phyloP scores from a whole-genome alignment of 2,888 invertebrate species.

The Dryomyza anilis region DNA sequence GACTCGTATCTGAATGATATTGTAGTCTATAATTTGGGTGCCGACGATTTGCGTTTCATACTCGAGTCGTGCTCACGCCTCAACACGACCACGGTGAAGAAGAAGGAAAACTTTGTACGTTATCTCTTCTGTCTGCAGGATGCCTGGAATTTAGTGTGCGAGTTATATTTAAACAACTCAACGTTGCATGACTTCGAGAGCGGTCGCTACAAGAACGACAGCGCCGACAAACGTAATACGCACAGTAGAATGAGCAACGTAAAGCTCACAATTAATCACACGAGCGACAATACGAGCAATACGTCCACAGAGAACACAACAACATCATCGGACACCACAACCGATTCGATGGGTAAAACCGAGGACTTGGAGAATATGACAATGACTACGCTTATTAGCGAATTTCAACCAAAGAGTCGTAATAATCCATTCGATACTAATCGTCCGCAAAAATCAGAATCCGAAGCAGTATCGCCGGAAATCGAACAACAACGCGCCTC shows the following conservation, averaged over 20 bases:
- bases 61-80: slow-evolving; percentile 67
- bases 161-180: slow-evolving; percentile 64
- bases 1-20: slow-evolving; percentile 82
- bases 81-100: slow-evolving; percentile 62
- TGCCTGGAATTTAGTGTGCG: slow-evolving; percentile 69
- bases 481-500: slow-evolving; percentile 81
- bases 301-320: slow-evolving; percentile 36
- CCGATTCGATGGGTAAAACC: slow-evolving; percentile 44
- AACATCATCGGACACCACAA: slow-evolving; percentile 17
- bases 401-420: slow-evolving; percentile 59
- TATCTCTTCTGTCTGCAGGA: slow-evolving; percentile 68
- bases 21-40: slow-evolving; percentile 67
- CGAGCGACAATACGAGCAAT: slow-evolving; percentile 39
- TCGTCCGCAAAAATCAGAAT: slow-evolving; percentile 56
- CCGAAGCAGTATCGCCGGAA: slow-evolving; percentile 77
- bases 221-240: slow-evolving; percentile 36
- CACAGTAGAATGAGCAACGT: slow-evolving; percentile 32
- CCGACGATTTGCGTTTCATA: slow-evolving; percentile 69
- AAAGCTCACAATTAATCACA: slow-evolving; percentile 44
- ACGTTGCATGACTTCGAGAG: slow-evolving; percentile 58
- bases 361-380: slow-evolving; percentile 58
- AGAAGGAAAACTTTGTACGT: slow-evolving; percentile 66
- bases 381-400: slow-evolving; percentile 60
- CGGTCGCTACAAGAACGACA: slow-evolving; percentile 38
- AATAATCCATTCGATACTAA: slow-evolving; percentile 60